Evolutionary conservation across 2,113 vertebrate genomes (phyloP).

Genomic region (Aramus guarauna): DNA sequence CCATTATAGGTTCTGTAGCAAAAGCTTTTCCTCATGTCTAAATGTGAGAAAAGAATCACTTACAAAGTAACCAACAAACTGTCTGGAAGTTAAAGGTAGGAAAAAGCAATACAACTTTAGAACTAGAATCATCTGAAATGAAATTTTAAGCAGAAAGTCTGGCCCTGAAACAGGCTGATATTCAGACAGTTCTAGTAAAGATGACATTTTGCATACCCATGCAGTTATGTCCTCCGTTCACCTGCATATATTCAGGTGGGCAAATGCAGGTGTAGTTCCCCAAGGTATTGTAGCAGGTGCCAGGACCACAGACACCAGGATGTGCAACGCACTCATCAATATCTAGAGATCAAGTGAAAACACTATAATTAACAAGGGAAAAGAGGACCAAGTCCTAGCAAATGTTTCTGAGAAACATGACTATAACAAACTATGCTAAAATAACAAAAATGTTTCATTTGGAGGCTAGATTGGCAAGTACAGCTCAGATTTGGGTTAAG

Average conservation of each 20-base stretch:
- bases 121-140: neutral
- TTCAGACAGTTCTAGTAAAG: neutral
- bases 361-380: neutral
- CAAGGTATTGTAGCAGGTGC: conserved; percentile 86
- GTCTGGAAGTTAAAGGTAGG: neutral
- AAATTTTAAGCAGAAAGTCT: neutral
- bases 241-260: conserved; percentile 84
- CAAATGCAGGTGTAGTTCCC: conserved; percentile 88
- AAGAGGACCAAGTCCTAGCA: neutral
- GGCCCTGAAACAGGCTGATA: neutral
- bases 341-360: conserved; percentile 50
- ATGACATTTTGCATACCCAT: conserved; percentile 75
- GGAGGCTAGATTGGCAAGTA: neutral
- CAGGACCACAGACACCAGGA: conserved; percentile 81
- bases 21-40: conserved; percentile 87
- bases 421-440: neutral
- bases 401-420: neutral
- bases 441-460: neutral
- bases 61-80: neutral
- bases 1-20: conserved; percentile 83
- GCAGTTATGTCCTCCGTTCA: conserved; percentile 83
- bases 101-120: neutral
- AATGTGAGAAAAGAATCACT: neutral
- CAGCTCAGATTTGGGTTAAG: neutral
- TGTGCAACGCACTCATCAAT: conserved; percentile 82